Evolutionary conservation across 2,113 vertebrate species (phyloP), one percentile per base, ranked within the genome.

Genomic region (Xyrauchen texanus): DNA sequence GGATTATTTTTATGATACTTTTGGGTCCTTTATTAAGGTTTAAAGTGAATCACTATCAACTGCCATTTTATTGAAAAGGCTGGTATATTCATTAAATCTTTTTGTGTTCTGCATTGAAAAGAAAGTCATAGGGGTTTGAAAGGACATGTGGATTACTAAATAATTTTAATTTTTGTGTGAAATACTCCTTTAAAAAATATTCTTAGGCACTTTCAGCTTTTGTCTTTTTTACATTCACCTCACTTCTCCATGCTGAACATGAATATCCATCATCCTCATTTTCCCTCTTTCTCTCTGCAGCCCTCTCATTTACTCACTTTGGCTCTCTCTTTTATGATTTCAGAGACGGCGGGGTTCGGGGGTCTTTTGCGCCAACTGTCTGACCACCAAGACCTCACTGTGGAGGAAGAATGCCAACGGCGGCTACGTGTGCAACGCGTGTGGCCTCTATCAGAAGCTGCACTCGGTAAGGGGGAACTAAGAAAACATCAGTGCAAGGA

Each of bases 321-420:
- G 15, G 16, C 55, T 72, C 55, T 44, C 49, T 78, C 70, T 82
- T 87, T 83, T 81, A 83, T 78, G 75, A 3, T 94, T 96, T 87
- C 87, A 99, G 98, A 96, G 98, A 88, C 97, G 98, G 70, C 94
- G 97, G 93, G 97, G 98, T 79, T 98, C 97, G 3, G 98, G 96
- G 64, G 97, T 99, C 91, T 99, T 99, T 90, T 99, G 98, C 91
- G 98, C 98, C 90, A 99, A 99, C 93, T 99, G 98, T 91, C 91
- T 99, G 93, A 99, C 98, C 94, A 99, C 98, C 93, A 99, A 99
- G 95, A 99, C 98, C 81, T 99, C 97, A 64, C 91, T 99, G 91
- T 99, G 98, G 98, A 90, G 98, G 86, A 99, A 99, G 94, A 99
- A 99, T 89, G 97, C 97, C 84, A 99, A 98, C 79, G 98, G 98